Evolutionary conservation across 2,797 vertebrate genomes (phyloP).

Genomic region (Lepus oiostolus): DNA sequence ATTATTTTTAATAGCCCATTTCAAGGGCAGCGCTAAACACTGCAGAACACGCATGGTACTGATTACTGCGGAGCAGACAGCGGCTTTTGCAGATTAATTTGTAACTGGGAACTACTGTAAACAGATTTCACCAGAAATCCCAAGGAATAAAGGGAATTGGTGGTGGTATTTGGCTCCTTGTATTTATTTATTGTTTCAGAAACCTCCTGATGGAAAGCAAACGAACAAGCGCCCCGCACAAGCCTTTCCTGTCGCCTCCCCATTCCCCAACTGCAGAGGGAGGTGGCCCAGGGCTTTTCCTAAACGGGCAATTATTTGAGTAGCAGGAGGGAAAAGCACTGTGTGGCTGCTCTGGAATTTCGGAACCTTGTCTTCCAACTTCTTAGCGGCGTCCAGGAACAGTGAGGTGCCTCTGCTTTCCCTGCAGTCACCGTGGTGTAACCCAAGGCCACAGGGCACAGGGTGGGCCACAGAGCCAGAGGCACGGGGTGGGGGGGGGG

Average conservation of each 20-base stretch:
- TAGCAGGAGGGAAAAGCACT: background rate
- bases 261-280: background rate
- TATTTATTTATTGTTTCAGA: constrained; percentile 79
- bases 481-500: no score
- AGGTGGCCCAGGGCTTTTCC: background rate
- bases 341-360: background rate
- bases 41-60: constrained; percentile 72
- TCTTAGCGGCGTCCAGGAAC: background rate
- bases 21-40: constrained; percentile 79
- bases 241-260: background rate
- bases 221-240: background rate
- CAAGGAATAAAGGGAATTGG: constrained; percentile 74
- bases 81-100: constrained; percentile 81
- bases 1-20: constrained; percentile 85
- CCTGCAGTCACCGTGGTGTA: background rate
- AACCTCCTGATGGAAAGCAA: constrained; percentile 58
- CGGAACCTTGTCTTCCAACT: background rate
- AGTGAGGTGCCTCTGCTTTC: background rate
- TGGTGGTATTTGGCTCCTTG: constrained; percentile 67
- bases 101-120: constrained; percentile 82
- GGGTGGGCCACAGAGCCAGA: background rate
- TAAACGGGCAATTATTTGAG: constrained; percentile 9
- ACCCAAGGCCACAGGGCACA: background rate
- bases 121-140: constrained; percentile 83
- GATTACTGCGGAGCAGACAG: constrained; percentile 78